Conservation (phyloP, 1,140 invertebrate genomes). For the Sitobion miscanthi region DNA sequence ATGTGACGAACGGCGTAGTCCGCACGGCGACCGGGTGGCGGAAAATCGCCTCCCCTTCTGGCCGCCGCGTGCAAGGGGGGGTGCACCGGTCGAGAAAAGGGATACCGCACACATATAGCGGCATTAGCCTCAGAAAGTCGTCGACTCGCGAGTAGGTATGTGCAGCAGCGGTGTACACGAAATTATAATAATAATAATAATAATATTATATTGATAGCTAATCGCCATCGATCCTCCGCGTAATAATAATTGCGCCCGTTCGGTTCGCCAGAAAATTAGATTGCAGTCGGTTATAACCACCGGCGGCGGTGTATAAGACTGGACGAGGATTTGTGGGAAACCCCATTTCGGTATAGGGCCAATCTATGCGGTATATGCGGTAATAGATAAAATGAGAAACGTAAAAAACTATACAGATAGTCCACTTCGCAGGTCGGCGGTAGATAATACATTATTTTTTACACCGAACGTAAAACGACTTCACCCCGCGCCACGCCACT, state of each 20-base stretch:
- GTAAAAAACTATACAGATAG: background rate
- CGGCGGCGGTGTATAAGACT: background rate
- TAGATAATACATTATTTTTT: conserved; percentile 40
- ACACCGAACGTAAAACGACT: background rate
- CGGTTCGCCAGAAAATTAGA: background rate
- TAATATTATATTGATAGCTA: background rate
- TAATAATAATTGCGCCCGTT: background rate
- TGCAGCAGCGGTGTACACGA: no score
- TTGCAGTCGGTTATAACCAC: background rate
- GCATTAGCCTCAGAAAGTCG: background rate
- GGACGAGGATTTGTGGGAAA: background rate
- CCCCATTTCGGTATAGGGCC: background rate
- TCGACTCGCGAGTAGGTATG: background rate
- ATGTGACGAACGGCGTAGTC: background rate
- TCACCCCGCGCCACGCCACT: background rate
- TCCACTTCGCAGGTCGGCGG: background rate
- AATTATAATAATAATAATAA: conserved; percentile 1
- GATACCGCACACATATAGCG: background rate
- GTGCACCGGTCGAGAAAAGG: background rate
- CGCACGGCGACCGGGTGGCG: no score
- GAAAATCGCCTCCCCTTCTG: background rate
- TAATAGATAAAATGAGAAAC: background rate
- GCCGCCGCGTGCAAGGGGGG: no score
- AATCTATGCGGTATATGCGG: background rate
- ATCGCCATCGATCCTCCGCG: background rate